These are phyloP conservation scores for Drosophila melanica DNA, from an alignment of 1,140 invertebrate species.

Conservation along the genomic window DNA sequence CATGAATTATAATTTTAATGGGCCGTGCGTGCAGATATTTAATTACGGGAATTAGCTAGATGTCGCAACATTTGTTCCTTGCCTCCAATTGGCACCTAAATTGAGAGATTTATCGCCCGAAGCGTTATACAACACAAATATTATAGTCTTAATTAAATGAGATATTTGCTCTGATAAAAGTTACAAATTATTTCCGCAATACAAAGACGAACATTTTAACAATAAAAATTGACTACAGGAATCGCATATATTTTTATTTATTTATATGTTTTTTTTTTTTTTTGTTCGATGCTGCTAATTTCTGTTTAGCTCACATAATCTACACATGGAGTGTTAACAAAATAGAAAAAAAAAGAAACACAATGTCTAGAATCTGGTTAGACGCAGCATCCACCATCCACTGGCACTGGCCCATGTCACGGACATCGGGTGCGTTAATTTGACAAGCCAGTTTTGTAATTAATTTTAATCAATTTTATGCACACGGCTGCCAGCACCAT, in stretches of 20 bases:
- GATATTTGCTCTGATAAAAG: conserved; percentile 26
- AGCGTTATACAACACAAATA: conserved; percentile 8
- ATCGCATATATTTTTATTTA: conserved; percentile 10
- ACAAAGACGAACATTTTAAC: conserved; percentile 3
- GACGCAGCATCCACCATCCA: conserved; percentile 13
- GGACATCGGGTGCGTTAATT: conserved; percentile 60
- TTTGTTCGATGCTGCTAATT: conserved; percentile 31
- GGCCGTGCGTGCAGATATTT: conserved; percentile 64
- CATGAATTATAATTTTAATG: conserved; percentile 78
- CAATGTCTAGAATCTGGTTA: conserved; percentile 46
- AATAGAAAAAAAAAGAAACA: not conserved
- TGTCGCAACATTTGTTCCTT: conserved; percentile 23
- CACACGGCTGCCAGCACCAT: conserved; percentile 5
- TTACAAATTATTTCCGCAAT: conserved; percentile 44
- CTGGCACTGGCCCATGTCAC: conserved; percentile 50
- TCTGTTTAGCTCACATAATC: conserved; percentile 1
- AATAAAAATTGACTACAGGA: not conserved
- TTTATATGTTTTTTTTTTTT: too few species aligned
- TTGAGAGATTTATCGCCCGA: conserved; percentile 23
- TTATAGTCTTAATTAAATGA: conserved; percentile 29
- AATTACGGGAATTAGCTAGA: conserved; percentile 66
- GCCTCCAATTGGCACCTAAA: conserved; percentile 19
- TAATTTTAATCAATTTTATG: conserved; percentile 61
- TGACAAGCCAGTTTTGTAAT: conserved; percentile 63
- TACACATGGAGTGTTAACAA: conserved; percentile 16